phyloP scores from a whole-genome alignment of 2,797 vertebrate species.

The Sebastes taczanowskii region DNA sequence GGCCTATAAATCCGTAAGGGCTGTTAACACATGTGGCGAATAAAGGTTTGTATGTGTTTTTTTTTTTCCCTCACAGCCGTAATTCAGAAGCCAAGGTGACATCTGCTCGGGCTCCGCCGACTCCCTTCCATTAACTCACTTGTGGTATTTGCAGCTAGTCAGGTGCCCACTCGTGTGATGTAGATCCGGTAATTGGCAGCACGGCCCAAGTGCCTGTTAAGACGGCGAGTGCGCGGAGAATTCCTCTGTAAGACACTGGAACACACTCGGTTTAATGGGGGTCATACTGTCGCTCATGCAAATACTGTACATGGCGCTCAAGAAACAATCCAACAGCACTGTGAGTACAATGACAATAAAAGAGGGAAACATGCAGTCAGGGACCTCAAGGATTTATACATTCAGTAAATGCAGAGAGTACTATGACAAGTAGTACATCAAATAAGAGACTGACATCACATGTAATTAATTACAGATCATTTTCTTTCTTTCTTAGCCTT shows the following conservation, averaged over 20 bases:
- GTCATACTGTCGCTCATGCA: slow-evolving; percentile 2
- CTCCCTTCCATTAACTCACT: slow-evolving; percentile 29
- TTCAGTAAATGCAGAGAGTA: background rate
- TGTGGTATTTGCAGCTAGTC: slow-evolving; percentile 40
- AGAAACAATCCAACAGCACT: background rate
- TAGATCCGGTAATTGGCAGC: slow-evolving; percentile 40
- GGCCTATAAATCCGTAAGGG: slow-evolving; percentile 3
- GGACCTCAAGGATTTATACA: background rate
- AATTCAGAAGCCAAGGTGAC: slow-evolving; percentile 21
- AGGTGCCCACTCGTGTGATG: slow-evolving; percentile 49
- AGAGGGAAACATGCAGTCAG: background rate
- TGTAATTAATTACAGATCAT: fast-evolving
- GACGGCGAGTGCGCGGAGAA: background rate
- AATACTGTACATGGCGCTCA: background rate
- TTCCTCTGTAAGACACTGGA: slow-evolving; percentile 9
- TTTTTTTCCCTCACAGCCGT: background rate
- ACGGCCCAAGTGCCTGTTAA: slow-evolving; percentile 34
- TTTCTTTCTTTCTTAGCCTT: background rate
- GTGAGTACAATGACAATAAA: background rate
- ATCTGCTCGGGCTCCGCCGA: slow-evolving; percentile 22
- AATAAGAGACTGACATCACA: background rate
- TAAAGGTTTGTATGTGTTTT: background rate
- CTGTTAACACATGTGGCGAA: background rate
- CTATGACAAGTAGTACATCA: background rate
- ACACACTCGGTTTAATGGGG: slow-evolving; percentile 26